Conservation (phyloP, 2,888 invertebrate species). For the Spisula subtruncata region DNA sequence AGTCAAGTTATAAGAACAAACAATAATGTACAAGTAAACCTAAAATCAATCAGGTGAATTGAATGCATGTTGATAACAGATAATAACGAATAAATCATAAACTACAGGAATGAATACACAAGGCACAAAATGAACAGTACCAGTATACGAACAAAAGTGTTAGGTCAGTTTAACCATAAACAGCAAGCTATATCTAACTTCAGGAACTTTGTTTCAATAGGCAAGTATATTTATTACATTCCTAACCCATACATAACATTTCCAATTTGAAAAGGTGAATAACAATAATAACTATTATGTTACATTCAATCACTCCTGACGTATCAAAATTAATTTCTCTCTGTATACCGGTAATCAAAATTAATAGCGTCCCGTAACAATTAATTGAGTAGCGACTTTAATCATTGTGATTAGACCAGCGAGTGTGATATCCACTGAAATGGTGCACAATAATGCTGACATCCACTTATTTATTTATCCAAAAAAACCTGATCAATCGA, state of each 20-base stretch:
- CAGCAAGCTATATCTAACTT: too few relatives aligned
- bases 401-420: conserved; percentile 1
- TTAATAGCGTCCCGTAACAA: not conserved
- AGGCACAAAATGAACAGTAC: too few relatives aligned
- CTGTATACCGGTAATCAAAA: not conserved
- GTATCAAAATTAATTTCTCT: not conserved
- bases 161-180: too few relatives aligned
- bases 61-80: too few relatives aligned
- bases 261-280: conserved; percentile 4
- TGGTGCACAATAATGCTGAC: not conserved
- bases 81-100: too few relatives aligned
- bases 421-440: not conserved
- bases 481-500: conserved; percentile 10
- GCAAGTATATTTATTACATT: too few relatives aligned
- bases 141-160: too few relatives aligned
- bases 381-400: not conserved
- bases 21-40: too few relatives aligned
- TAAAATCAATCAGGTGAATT: too few relatives aligned
- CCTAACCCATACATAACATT: not conserved
- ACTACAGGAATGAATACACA: too few relatives aligned
- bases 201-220: too few relatives aligned
- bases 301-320: not conserved
- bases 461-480: conserved; percentile 11
- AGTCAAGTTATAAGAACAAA: too few relatives aligned
- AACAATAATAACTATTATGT: conserved; percentile 10